Percentiles rank a stretch among this genome's conserved stretches.
Conservation (phyloP, 2,888 invertebrate species). For the Anaspis maculata region DNA sequence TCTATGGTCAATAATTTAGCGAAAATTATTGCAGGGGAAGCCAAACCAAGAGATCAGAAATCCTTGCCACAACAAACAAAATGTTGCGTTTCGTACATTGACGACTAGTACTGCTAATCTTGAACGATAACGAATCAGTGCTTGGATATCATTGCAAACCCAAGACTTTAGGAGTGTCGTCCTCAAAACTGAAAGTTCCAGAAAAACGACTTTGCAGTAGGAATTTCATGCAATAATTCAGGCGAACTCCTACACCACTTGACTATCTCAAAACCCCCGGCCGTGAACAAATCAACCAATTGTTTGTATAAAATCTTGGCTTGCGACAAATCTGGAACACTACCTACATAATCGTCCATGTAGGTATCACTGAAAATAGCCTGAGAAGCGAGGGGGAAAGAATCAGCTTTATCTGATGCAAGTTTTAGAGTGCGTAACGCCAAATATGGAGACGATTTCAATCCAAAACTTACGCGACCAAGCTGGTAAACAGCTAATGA, state of each 20-base stretch:
- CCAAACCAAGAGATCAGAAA: neutral
- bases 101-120: neutral
- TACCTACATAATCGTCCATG: neutral
- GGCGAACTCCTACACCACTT: neutral
- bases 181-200: neutral
- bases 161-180: neutral
- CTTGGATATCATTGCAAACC: neutral
- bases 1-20: neutral
- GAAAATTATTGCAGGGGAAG: neutral
- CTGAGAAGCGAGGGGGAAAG: no score
- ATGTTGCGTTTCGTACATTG: constrained; percentile 1
- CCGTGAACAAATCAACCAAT: neutral
- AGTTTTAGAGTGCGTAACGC: constrained; percentile 1
- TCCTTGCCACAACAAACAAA: neutral
- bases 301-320: neutral
- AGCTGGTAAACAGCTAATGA: neutral
- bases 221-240: neutral
- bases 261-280: no score
- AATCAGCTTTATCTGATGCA: neutral
- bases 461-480: neutral
- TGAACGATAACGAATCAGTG: neutral
- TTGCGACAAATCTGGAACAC: neutral
- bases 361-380: no score
- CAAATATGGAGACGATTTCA: constrained; percentile 1
- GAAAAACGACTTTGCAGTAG: neutral